A percentile compares a stretch with the other conserved stretches of the same genome.
phyloP scores from a whole-genome alignment of 2,888 invertebrate genomes.

The Papilio protenor region DNA sequence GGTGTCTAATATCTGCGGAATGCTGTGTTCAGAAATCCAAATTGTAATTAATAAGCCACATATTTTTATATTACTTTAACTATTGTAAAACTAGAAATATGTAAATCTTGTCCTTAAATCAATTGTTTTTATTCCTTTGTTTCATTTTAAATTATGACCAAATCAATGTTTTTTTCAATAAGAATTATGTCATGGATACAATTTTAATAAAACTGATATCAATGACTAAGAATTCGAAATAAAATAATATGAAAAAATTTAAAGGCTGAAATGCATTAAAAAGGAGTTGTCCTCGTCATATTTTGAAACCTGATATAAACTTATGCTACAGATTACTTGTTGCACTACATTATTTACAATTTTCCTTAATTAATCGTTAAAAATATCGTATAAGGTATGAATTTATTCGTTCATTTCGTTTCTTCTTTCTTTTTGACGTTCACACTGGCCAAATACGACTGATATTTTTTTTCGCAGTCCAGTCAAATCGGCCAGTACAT shows the following conservation, averaged over 20 bases:
- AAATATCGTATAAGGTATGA: background rate
- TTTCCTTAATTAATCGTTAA: background rate
- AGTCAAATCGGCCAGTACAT: conserved; percentile 12
- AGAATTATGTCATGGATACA: too few relatives aligned
- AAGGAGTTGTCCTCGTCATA: background rate
- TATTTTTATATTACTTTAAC: background rate
- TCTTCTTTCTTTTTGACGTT: conserved; percentile 6
- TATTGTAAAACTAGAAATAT: background rate
- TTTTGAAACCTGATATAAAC: background rate
- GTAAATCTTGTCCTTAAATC: background rate
- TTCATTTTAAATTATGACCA: background rate
- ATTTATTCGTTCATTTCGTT: background rate
- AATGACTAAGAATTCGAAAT: too few relatives aligned
- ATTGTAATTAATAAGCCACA: background rate
- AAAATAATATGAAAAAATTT: background rate
- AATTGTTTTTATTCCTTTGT: background rate
- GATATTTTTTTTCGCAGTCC: conserved; percentile 4
- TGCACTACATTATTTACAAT: background rate
- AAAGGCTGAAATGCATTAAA: background rate
- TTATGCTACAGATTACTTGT: background rate
- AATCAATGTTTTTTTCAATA: too few relatives aligned
- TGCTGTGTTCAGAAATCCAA: background rate
- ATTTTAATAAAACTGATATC: too few relatives aligned
- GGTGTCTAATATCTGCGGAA: conserved; percentile 7
- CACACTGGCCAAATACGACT: background rate